Conservation (phyloP, 2,113 vertebrate species). For the Stegostoma tigrinum region DNA sequence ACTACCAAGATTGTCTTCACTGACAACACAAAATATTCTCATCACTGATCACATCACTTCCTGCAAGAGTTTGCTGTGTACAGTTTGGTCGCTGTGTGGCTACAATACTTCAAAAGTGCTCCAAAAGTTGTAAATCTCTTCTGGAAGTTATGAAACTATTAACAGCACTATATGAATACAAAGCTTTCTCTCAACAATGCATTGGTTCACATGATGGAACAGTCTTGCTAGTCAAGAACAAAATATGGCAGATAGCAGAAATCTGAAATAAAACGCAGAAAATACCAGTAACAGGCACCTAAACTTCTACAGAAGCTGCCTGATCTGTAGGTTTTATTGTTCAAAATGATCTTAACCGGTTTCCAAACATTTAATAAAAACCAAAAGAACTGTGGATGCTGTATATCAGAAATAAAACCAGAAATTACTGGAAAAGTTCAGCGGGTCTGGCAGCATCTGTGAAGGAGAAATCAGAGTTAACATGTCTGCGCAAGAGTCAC, state of each 20-base stretch:
- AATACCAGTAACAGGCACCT: neutral
- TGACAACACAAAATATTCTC: neutral
- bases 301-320: neutral
- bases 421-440: too few species aligned
- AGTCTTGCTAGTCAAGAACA: too few species aligned
- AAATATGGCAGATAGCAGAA: neutral
- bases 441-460: too few species aligned
- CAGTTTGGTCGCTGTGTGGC: neutral
- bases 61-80: neutral
- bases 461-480: too few species aligned
- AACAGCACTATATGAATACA: neutral
- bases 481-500: too few species aligned
- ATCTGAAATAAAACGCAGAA: neutral
- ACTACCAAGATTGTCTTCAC: too few species aligned
- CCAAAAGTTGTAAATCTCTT: neutral
- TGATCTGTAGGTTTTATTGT: neutral
- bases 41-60: too few species aligned
- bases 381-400: too few species aligned
- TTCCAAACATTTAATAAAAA: neutral
- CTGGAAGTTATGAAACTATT: neutral
- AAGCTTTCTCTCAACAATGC: neutral
- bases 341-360: neutral
- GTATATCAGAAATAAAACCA: too few species aligned
- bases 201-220: neutral
- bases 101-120: neutral